Evolutionary conservation across 2,113 vertebrate genomes (phyloP).

Genomic region (Halcyon malimbica): DNA sequence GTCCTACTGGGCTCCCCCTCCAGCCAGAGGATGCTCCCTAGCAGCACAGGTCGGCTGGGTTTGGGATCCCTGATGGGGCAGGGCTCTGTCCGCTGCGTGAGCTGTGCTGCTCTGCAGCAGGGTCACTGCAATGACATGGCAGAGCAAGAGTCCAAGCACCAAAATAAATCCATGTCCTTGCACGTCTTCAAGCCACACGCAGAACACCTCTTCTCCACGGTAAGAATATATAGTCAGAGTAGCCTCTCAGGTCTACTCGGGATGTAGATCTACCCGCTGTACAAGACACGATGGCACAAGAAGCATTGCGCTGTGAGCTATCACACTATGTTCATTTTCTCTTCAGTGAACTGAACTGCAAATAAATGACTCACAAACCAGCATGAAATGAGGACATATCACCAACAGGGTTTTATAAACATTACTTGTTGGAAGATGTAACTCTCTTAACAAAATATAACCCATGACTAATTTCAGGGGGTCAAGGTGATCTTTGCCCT

Average conservation of each 20-base stretch:
- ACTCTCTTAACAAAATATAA: slow-evolving; percentile 19
- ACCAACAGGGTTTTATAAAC: slow-evolving; percentile 5
- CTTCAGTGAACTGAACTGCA: slow-evolving; percentile 1
- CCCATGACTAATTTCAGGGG: slow-evolving; percentile 62
- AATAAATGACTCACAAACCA: slow-evolving; percentile 43
- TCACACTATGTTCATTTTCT: background rate
- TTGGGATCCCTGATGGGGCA: background rate
- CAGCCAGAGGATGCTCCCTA: background rate
- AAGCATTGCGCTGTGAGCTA: background rate
- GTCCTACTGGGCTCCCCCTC: background rate
- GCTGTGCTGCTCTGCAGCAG: background rate
- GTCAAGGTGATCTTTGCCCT: slow-evolving; percentile 72
- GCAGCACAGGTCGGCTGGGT: background rate
- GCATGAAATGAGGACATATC: slow-evolving; percentile 32
- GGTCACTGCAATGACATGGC: background rate
- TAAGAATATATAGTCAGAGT: background rate
- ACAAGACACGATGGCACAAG: background rate
- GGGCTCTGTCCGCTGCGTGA: background rate
- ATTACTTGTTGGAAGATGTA: slow-evolving; percentile 30
- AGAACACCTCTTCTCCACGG: fast-evolving
- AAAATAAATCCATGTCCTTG: background rate
- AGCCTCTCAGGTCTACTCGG: background rate
- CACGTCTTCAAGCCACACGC: background rate
- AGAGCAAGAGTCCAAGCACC: background rate
- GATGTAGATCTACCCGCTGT: background rate